Conservation (phyloP, 2,797 vertebrate genomes). For the Acanthiza pusilla region DNA sequence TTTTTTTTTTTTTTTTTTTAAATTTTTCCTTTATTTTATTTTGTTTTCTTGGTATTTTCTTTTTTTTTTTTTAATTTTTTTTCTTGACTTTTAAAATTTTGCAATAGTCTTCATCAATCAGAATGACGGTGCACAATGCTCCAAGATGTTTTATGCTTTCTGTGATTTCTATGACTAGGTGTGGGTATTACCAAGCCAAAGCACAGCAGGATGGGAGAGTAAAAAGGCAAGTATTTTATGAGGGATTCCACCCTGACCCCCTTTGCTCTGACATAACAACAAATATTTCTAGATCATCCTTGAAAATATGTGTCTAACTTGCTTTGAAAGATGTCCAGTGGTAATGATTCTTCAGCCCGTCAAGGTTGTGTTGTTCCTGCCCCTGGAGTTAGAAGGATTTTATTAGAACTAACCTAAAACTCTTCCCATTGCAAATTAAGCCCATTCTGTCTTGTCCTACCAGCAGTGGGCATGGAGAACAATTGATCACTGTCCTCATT, state of each 20-base stretch:
- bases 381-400: neutral
- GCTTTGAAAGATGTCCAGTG: neutral
- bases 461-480: neutral
- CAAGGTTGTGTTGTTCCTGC: neutral
- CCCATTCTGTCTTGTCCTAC: neutral
- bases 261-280: neutral
- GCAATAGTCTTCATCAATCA: neutral
- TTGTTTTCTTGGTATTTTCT: neutral
- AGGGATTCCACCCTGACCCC: neutral
- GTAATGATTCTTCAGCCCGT: neutral
- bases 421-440: neutral
- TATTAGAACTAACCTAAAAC: neutral
- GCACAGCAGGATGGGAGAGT: neutral
- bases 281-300: neutral
- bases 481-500: conserved; percentile 16
- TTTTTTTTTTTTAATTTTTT: neutral
- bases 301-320: neutral
- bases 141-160: neutral
- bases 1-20: neutral
- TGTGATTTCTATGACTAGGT: neutral
- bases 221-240: neutral
- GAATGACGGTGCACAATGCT: neutral
- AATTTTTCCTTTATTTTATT: neutral
- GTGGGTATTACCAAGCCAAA: neutral
- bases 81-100: neutral